A percentile compares a stretch with the other conserved stretches of the same genome.
Evolutionary conservation across 2,888 invertebrate species (phyloP).

Genomic region (Galerucella pusilla): DNA sequence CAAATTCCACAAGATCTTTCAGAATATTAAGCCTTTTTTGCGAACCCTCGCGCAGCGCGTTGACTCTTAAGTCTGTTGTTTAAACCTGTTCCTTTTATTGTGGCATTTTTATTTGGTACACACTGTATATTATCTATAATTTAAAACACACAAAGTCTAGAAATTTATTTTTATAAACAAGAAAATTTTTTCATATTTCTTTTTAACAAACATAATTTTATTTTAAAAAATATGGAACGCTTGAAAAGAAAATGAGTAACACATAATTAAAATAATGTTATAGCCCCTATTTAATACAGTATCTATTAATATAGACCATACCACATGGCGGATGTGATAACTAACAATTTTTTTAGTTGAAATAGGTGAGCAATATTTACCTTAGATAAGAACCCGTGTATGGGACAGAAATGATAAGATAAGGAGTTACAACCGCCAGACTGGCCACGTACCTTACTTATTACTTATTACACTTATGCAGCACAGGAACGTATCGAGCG

Average conservation of each 20-base stretch:
- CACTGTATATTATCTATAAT: too few relatives aligned
- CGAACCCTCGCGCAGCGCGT: too few relatives aligned
- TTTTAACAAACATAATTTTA: too few relatives aligned
- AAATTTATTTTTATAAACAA: too few relatives aligned
- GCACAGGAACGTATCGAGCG: not conserved
- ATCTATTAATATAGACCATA: conserved; percentile 16
- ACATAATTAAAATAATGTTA: not conserved
- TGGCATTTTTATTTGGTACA: too few relatives aligned
- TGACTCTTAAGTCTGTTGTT: too few relatives aligned
- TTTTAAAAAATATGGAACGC: too few relatives aligned
- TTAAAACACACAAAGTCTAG: too few relatives aligned
- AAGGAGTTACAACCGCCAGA: conserved; percentile 53
- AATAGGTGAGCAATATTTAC: conserved; percentile 58
- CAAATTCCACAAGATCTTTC: too few relatives aligned
- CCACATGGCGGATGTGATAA: conserved; percentile 47
- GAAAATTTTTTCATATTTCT: too few relatives aligned
- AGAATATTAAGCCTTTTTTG: too few relatives aligned
- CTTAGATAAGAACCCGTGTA: conserved; percentile 56
- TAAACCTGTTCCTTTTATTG: too few relatives aligned
- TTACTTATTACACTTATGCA: conserved; percentile 42
- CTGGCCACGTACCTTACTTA: conserved; percentile 51
- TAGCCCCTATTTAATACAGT: conserved; percentile 27
- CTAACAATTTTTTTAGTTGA: conserved; percentile 44
- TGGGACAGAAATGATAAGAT: conserved; percentile 56
- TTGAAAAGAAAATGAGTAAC: not conserved